Evolutionary conservation across 2,797 vertebrate genomes (phyloP).

Genomic region (Myotis findleyi): DNA sequence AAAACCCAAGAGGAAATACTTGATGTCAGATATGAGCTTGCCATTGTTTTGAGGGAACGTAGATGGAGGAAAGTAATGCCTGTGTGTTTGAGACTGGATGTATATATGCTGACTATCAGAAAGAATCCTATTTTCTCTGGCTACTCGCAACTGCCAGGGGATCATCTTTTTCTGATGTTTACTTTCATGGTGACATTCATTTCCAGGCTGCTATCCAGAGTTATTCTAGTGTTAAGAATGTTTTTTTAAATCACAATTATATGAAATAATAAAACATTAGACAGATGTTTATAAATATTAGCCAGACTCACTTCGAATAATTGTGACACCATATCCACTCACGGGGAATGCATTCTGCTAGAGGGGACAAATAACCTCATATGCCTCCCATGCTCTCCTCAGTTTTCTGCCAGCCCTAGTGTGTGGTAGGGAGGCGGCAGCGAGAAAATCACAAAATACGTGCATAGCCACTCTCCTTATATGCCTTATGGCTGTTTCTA

Average conservation of each 20-base stretch:
- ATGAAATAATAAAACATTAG: conserved; percentile 62
- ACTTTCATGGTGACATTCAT: conserved; percentile 50
- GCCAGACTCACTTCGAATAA: background rate
- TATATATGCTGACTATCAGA: conserved; percentile 38
- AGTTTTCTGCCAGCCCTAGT: background rate
- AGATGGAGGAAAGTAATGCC: conserved; percentile 40
- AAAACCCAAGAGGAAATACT: conserved; percentile 70
- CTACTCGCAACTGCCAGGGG: background rate
- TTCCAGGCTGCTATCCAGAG: conserved; percentile 34
- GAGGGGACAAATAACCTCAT: background rate
- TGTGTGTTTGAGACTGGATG: background rate
- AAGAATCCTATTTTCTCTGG: conserved; percentile 46
- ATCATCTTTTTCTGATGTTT: conserved; percentile 53
- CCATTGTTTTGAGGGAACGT: conserved; percentile 67
- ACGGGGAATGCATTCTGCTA: conserved; percentile 13
- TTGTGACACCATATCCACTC: background rate
- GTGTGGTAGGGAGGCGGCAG: background rate
- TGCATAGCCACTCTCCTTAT: background rate
- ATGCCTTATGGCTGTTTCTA: background rate
- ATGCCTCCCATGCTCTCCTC: background rate
- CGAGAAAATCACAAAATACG: background rate
- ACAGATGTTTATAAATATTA: conserved; percentile 38
- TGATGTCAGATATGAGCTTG: conserved; percentile 64
- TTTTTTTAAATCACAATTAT: conserved; percentile 54
- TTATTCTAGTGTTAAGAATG: conserved; percentile 36